phyloP scores from a whole-genome alignment of 2,113 vertebrate genomes.

The Cervus canadensis region DNA sequence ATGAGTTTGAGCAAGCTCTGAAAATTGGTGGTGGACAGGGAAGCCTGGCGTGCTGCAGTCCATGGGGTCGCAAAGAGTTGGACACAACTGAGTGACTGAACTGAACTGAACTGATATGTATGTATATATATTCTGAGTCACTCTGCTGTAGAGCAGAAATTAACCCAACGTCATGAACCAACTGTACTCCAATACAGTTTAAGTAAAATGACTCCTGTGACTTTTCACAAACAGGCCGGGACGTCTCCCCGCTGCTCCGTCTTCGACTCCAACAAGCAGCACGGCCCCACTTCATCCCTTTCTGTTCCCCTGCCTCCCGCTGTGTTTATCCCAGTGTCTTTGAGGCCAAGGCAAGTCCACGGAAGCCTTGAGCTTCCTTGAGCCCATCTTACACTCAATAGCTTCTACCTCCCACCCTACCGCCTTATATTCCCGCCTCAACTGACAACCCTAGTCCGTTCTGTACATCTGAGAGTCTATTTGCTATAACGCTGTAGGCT shows the following conservation, averaged over 20 bases:
- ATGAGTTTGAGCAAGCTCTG: neutral
- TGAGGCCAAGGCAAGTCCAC: neutral
- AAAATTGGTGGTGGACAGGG: neutral
- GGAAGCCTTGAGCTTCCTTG: neutral
- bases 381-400: neutral
- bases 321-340: neutral
- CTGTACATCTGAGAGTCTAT: rapidly evolving
- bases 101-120: neutral
- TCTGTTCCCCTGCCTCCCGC: neutral
- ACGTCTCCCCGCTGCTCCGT: no score
- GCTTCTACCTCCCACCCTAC: neutral
- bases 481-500: rapidly evolving
- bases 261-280: neutral
- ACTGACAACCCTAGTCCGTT: rapidly evolving
- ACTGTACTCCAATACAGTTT: neutral
- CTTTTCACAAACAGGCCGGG: neutral
- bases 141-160: neutral
- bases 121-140: neutral
- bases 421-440: neutral
- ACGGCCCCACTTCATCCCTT: neutral
- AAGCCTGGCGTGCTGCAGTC: rapidly evolving
- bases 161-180: neutral
- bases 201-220: neutral
- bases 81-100: rapidly evolving
- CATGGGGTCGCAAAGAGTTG: neutral